Base-by-base conservation (phyloP, 2,113 vertebrate genomes). In the Picathartes gymnocephalus region DNA sequence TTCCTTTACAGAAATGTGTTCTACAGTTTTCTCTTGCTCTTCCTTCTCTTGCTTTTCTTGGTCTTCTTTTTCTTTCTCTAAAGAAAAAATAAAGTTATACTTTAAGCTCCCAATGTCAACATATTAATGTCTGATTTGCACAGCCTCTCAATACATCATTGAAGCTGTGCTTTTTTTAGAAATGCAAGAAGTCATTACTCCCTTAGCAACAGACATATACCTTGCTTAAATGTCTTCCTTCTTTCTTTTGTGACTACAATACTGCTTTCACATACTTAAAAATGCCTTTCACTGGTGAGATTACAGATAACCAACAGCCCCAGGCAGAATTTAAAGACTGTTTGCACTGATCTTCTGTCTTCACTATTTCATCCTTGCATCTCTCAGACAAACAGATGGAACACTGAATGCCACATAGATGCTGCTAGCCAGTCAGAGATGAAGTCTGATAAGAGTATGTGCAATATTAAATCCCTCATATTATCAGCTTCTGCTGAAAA, bases 11-110 rank as follows among this genome's bases (percentile, higher is more conserved):
- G 71, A 33, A 64, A 16, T 5, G 4, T 85, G 82, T 45, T 82
- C 92, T 45, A 74, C 91, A 13, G 62, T 24, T 73, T 97, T 97
- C 56, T 95, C 97, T 73, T 93, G 91, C 37, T 51, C 51, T 15
- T 97, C 97, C 42, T 6, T 86, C 61, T 86, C 90, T 35, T 92
- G 91, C 44, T 45, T 45, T 45, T 45, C 44, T 45, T 45, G 44
- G 18, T 45, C 44, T 45, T 45, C 44, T 20, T 45, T 45, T 45
- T 45, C 44, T 45, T 45, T 45, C 44, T 45, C 44, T 45, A 45
- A 45, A 45, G 44, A 45, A 45, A 45, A 45, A 44, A 44, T 9
- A 31, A 25, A 44, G 4, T 70, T 66, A 23, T 4, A 5, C 11
- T 78, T 74, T 84, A 69, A 69, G 39, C 30, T 70, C 33, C 62